These are phyloP conservation scores for Oncorhynchus kisutch DNA, from an alignment of 2,113 vertebrate species.

Conservation along the genomic window DNA sequence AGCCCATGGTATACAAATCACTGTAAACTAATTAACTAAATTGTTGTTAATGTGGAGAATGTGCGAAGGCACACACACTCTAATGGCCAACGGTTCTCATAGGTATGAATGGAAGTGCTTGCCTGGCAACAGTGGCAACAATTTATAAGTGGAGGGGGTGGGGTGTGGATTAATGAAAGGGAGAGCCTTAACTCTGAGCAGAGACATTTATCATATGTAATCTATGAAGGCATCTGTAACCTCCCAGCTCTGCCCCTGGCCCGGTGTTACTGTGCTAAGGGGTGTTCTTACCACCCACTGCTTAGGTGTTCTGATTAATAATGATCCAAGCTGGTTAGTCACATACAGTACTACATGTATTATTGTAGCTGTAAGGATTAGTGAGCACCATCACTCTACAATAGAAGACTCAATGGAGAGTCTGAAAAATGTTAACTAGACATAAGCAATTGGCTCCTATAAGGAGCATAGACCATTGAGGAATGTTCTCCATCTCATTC, in stretches of 20 bases:
- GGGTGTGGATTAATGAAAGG: neutral
- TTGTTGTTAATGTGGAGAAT: slow-evolving; percentile 62
- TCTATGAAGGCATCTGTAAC: slow-evolving; percentile 27
- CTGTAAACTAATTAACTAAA: slow-evolving; percentile 67
- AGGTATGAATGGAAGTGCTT: slow-evolving; percentile 31
- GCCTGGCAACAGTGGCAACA: slow-evolving; percentile 15
- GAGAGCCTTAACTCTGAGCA: no score
- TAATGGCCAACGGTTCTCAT: slow-evolving; percentile 42
- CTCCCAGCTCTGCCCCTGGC: neutral
- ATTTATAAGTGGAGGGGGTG: slow-evolving; percentile 24
- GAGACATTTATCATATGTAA: neutral
- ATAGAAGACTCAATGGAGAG: no score
- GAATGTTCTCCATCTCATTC: no score
- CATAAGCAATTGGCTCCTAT: no score
- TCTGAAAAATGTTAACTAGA: no score
- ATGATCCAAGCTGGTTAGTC: neutral
- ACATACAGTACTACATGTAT: no score
- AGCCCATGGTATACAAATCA: slow-evolving; percentile 59
- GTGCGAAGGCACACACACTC: slow-evolving; percentile 29
- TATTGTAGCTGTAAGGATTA: no score
- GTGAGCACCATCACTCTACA: no score
- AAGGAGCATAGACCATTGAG: no score
- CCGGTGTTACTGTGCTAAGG: neutral
- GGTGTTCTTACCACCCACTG: neutral
- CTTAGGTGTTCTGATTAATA: neutral